phyloP scores from a whole-genome alignment of 2,113 vertebrate species.

The Acinonyx jubatus region DNA sequence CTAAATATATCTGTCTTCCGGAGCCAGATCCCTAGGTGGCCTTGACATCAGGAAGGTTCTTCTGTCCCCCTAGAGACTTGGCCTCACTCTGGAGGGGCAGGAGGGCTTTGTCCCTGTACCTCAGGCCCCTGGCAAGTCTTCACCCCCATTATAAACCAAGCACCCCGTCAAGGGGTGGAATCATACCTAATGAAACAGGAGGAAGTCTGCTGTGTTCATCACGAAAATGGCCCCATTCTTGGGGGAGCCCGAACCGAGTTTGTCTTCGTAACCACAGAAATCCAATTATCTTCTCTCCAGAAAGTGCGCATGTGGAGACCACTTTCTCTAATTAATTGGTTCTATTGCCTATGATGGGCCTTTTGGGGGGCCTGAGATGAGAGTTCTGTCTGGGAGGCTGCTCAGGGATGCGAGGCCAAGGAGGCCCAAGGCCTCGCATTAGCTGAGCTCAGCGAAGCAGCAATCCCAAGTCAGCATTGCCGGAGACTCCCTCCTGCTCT shows the following conservation, averaged over 20 bases:
- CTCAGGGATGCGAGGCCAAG: fast-evolving
- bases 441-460: not conserved
- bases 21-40: not conserved
- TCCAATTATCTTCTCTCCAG: slow-evolving; percentile 40
- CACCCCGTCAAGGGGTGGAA: not conserved
- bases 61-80: not conserved
- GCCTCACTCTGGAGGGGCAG: not conserved
- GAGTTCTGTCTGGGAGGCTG: not conserved
- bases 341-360: not conserved
- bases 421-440: not conserved
- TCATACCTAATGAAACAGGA: not conserved
- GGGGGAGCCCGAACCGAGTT: not conserved
- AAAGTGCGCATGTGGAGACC: not conserved
- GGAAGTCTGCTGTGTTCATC: not conserved
- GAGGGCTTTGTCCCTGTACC: not conserved
- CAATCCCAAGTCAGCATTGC: not conserved
- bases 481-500: not conserved
- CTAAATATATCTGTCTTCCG: not conserved
- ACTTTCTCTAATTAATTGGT: slow-evolving; percentile 54
- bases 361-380: not conserved
- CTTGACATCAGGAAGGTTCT: not conserved
- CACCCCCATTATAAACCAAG: not conserved
- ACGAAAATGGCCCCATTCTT: not conserved
- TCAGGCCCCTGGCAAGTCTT: not conserved
- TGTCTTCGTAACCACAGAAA: not conserved